These are phyloP conservation scores for Panopea generosa DNA, from an alignment of 2,888 invertebrate genomes.

Conservation along the genomic window DNA sequence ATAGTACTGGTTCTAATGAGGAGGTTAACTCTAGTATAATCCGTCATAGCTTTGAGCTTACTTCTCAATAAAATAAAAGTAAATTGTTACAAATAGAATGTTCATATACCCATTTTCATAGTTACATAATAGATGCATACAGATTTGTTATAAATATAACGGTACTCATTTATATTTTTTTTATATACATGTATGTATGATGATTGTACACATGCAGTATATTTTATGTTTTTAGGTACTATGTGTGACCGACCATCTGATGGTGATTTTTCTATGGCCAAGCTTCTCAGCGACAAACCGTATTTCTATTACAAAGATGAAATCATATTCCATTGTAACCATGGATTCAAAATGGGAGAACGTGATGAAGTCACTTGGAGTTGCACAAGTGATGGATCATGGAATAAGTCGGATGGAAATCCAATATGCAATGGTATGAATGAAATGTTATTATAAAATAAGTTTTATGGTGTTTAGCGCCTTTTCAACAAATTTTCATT, in stretches of 20 bases:
- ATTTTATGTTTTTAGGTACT: slow-evolving; percentile 7
- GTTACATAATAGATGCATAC: no score
- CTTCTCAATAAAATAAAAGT: no score
- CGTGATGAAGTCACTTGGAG: slow-evolving; percentile 9
- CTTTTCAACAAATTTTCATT: no score
- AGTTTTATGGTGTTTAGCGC: background rate
- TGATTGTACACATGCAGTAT: no score
- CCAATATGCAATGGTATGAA: slow-evolving; percentile 45
- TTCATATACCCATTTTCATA: no score
- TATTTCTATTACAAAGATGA: slow-evolving; percentile 11
- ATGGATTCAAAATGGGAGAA: slow-evolving; percentile 3
- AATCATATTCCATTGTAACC: slow-evolving; percentile 12
- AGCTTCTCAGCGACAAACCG: background rate
- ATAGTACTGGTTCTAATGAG: no score
- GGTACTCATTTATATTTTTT: no score
- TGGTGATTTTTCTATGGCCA: background rate
- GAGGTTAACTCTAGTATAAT: no score
- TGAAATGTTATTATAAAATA: background rate
- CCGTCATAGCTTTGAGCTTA: no score
- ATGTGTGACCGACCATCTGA: slow-evolving; percentile 7
- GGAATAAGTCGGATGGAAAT: slow-evolving; percentile 21
- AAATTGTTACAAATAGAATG: no score
- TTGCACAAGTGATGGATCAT: slow-evolving; percentile 15
- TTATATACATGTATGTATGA: no score
- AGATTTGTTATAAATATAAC: no score